Evolutionary conservation across 2,888 invertebrate genomes (phyloP), one percentile per base, ranked within the genome.

Genomic region (Hydraecia micacea): DNA sequence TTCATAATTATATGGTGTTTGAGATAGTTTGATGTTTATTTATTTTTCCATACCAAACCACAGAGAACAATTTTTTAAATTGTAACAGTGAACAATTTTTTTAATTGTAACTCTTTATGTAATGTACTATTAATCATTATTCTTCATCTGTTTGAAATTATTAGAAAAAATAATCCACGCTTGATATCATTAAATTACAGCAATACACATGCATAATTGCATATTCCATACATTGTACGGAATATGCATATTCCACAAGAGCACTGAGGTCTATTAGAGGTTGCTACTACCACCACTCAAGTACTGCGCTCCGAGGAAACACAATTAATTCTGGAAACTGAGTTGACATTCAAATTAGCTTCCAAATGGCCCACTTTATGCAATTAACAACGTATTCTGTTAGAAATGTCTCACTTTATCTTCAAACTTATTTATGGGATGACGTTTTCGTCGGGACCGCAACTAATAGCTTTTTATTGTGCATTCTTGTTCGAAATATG

Each of bases 281-380:
- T 58, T 67, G 46, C 46, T 60, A 69, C 75, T 78, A 63, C 76
- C 76, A 58, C 32, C 60, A 66, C 73, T 81, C 62, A 55, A 86
- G 71, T 73, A 58, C 36, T 71, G 63, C 67, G 52, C 77, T 72
- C 78, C 60, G 49, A 66, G 75, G 46, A 73, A 83, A 87, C 87
- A 88, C 83, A 86, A 89, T 85, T 88, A 89, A 90, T 88, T 88
- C 83, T 74, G 69, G 77, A 85, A 88, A 89, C 88, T 85, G 77
- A 79, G 87, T 85, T 89, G 85, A 88, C 86, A 86, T 88, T 88
- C 84, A 90, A 90, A 91, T 90, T 90, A 89, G 81, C 87, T 83
- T 81, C 77, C 68, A 88, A 90, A 87, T 85, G 87, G 87, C 73
- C 63, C 80, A 78, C 86, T 88, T 86, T 86, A 87, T 83, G 79